phyloP scores from a whole-genome alignment of 2,113 vertebrate genomes.

The Platycercus adscitus region DNA sequence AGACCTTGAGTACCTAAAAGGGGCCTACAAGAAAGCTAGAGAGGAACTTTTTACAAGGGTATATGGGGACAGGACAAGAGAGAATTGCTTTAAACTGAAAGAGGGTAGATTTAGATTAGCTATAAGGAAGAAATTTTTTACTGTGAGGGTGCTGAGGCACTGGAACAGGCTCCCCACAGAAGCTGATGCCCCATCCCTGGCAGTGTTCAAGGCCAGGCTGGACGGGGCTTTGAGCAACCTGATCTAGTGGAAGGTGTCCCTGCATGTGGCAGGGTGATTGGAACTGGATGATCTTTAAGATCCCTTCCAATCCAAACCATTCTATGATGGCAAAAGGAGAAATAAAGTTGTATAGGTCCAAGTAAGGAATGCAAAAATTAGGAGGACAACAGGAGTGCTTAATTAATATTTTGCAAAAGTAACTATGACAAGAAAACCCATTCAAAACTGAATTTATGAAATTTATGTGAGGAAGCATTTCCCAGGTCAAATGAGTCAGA shows the following conservation, averaged over 20 bases:
- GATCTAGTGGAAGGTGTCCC: not conserved
- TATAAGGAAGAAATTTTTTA: not conserved
- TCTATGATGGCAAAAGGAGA: not conserved
- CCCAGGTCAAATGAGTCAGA: not conserved
- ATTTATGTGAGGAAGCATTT: not conserved
- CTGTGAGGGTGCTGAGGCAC: not conserved
- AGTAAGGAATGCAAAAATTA: not conserved
- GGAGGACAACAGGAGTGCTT: not conserved
- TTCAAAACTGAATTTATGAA: not conserved
- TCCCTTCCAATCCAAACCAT: not conserved
- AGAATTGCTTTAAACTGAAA: not conserved
- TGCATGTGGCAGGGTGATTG: not conserved
- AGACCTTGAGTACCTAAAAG: not conserved
- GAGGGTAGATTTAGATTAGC: not conserved
- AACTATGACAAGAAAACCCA: not conserved
- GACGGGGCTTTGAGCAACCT: not conserved
- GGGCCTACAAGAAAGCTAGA: not conserved
- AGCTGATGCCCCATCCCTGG: not conserved
- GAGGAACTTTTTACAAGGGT: not conserved
- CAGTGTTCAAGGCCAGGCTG: not conserved
- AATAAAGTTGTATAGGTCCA: not conserved
- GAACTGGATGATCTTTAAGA: not conserved
- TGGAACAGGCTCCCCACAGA: not conserved
- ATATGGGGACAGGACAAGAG: not conserved
- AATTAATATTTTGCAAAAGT: not conserved